Evolutionary conservation across 2,888 invertebrate species (phyloP), one percentile per base, ranked within the genome.

Genomic region (Drosophila mimica): DNA sequence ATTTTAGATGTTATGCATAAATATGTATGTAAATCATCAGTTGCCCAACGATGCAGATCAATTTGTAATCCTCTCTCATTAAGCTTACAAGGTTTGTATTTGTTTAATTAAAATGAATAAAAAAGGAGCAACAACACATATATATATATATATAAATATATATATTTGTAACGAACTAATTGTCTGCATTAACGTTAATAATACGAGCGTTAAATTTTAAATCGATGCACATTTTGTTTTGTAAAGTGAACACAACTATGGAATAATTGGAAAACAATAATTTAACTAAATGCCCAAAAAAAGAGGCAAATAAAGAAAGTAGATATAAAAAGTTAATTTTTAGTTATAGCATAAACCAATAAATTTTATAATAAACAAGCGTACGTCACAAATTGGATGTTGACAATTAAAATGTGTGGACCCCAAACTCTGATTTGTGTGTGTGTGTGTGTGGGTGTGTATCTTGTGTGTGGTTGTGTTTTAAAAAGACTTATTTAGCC

Each of bases 121-220:
- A 48, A 46, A 54, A 8, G 13, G 28, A 30, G 52, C 62, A 80
- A 71, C 57, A 40, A 60, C 31, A 69, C 30, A 34, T 36, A 59
- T 57, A 46, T 53, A 20, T 15, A 46, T 20, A n/a, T 17, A 8
- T 0, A 38, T 17, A 38, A 2, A 40, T 40, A 43, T 20, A 20
- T 5, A 61, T n/a, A 34, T 25, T 53, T 49, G 11, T 49, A 52
- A 54, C 51, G 49, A 66, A 70, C 65, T 75, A 69, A 70, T 51
- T 67, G 53, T 78, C 61, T 59, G 62, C 57, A 63, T 57, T 73
- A 79, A 84, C 33, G 36, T 66, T 83, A 88, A 88, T 88, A 88
- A 83, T 88, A 83, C 88, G 65, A 49, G 57, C 64, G 46, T 48
- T 53, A 30, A 54, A 63, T 30, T 70, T 69, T 25, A 54, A 76